Evolutionary conservation across 2,797 vertebrate genomes (phyloP).

Genomic region (Silurus aristotelis): DNA sequence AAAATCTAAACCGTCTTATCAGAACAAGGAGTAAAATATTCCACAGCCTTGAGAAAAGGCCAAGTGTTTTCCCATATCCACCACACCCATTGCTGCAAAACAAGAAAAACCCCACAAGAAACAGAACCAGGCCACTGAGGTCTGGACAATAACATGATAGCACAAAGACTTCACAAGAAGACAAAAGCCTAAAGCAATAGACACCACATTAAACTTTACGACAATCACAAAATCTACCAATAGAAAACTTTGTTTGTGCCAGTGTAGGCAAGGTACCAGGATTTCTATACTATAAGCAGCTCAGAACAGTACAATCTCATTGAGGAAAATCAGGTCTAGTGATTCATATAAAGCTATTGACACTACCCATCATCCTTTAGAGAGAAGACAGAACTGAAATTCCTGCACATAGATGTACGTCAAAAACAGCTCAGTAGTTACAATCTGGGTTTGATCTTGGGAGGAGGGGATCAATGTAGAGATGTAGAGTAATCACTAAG

Average conservation of each 20-base stretch:
- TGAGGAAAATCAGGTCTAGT: conserved; percentile 5
- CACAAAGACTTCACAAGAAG: neutral
- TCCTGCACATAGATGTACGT: neutral
- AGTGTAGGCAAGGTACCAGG: conserved; percentile 44
- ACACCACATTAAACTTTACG: conserved; percentile 14
- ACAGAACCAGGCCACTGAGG: neutral
- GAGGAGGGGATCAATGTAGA: conserved; percentile 2
- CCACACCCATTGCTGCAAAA: neutral
- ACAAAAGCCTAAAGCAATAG: neutral
- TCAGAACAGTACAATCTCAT: conserved; percentile 54
- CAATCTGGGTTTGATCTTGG: neutral
- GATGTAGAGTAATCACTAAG: conserved; percentile 34
- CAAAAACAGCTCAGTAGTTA: neutral
- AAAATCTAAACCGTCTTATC: neutral
- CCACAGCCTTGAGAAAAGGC: neutral
- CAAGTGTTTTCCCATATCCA: conserved; percentile 11
- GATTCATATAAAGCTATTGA: conserved; percentile 24
- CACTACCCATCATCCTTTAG: neutral
- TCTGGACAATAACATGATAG: neutral
- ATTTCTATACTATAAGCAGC: conserved; percentile 64
- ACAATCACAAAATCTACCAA: neutral
- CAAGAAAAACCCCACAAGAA: neutral
- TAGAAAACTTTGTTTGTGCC: neutral
- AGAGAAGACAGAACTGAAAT: conserved; percentile 1
- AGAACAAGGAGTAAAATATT: conserved; percentile 14